A percentile compares a stretch with the other conserved stretches of the same genome.
Conservation (phyloP, 30 jellyfish, hydroid and myxozoan genomes). For the Hydra vulgaris region DNA sequence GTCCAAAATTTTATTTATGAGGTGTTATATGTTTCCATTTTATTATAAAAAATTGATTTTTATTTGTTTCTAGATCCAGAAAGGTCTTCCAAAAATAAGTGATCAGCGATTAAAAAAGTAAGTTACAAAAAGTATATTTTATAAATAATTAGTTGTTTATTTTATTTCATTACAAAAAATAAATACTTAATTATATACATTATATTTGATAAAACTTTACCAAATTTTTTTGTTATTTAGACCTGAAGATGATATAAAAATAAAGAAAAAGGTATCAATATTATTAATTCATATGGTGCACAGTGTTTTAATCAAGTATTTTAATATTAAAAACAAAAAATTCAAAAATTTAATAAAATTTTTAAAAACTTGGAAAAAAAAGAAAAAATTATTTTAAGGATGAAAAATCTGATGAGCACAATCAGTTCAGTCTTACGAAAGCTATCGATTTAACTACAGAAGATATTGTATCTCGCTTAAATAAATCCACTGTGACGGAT, state of each 20-base stretch:
- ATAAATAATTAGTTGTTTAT: too few species aligned
- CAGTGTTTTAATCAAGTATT: too few species aligned
- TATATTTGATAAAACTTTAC: too few species aligned
- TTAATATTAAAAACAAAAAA: too few species aligned
- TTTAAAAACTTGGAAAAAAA: too few species aligned
- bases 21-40: background rate
- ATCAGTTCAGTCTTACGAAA: conserved; percentile 36
- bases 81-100: conserved; percentile 60
- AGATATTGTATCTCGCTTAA: conserved; percentile 64
- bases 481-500: conserved; percentile 77
- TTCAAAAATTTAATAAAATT: too few species aligned
- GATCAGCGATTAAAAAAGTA: conserved; percentile 4
- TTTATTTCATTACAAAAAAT: background rate
- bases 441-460: conserved; percentile 82
- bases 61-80: conserved; percentile 42
- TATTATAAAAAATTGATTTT: too few species aligned
- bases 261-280: background rate
- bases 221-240: background rate
- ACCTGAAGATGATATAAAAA: background rate
- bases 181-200: too few species aligned
- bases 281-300: too few species aligned
- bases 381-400: too few species aligned
- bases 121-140: background rate
- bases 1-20: background rate
- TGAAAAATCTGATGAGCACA: conserved; percentile 4